phyloP scores from a whole-genome alignment of 2,888 invertebrate species.

The Athripsodes cinereus region DNA sequence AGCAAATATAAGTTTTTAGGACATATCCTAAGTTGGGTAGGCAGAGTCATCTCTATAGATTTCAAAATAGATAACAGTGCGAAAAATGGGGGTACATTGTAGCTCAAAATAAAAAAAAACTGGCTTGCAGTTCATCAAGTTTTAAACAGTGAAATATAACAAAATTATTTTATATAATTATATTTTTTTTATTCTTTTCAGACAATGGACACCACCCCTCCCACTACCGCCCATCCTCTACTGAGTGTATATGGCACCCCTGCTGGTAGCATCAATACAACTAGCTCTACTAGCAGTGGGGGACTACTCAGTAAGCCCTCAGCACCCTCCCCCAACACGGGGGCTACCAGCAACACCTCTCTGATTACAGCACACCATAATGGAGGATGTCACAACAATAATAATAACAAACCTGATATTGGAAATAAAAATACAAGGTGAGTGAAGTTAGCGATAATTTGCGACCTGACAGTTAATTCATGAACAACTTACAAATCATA shows the following conservation, averaged over 20 bases:
- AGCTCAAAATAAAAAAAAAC: no score
- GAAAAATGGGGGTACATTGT: no score
- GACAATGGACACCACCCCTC: conserved; percentile 56
- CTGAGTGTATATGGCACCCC: conserved; percentile 46
- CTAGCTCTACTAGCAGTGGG: not conserved
- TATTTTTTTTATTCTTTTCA: conserved; percentile 31
- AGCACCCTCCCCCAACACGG: conserved; percentile 34
- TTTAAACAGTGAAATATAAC: no score
- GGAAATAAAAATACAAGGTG: conserved; percentile 48
- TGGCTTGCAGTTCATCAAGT: no score
- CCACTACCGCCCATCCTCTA: conserved; percentile 48
- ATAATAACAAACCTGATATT: conserved; percentile 32
- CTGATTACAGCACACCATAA: conserved; percentile 37
- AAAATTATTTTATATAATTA: no score
- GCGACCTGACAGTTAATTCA: no score
- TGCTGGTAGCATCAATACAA: conserved; percentile 15
- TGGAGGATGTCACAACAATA: conserved; percentile 37
- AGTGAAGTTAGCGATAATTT: no score
- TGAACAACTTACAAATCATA: no score
- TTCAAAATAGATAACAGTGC: no score
- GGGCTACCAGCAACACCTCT: conserved; percentile 15
- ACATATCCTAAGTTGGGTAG: no score
- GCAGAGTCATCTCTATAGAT: no score
- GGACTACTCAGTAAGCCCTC: conserved; percentile 36
- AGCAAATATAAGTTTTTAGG: no score